These are phyloP conservation scores for Spinibarbus caldwelli DNA, from an alignment of 2,797 vertebrate genomes.

Conservation along the genomic window DNA sequence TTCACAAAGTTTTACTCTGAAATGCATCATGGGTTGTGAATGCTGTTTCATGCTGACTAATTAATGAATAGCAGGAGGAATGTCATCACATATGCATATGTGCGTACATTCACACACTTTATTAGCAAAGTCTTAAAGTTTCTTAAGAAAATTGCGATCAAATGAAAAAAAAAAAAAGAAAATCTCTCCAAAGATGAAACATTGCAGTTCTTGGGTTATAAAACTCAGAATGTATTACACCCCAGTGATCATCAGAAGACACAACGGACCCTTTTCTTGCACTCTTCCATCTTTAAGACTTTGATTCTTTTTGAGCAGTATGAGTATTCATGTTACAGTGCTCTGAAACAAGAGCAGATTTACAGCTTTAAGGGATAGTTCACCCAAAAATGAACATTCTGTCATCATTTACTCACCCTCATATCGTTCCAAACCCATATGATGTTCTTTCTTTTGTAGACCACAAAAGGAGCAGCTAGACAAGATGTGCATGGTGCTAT, in stretches of 20 bases:
- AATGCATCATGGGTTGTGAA: constrained; percentile 8
- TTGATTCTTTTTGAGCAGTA: constrained; percentile 66
- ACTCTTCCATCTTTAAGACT: constrained; percentile 63
- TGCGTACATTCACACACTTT: neutral
- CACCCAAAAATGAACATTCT: constrained; percentile 12
- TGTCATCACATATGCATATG: neutral
- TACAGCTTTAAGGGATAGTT: constrained; percentile 57
- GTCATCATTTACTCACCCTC: constrained; percentile 16
- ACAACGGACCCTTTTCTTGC: constrained; percentile 61
- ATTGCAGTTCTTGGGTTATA: constrained; percentile 1
- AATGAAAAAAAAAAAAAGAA: neutral
- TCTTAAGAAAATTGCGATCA: neutral
- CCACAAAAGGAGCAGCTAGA: neutral
- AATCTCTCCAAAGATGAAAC: neutral
- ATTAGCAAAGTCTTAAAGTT: neutral
- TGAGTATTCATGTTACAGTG: constrained; percentile 43
- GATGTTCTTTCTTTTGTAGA: neutral
- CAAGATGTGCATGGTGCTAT: neutral
- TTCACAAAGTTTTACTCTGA: neutral
- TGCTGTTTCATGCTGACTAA: constrained; percentile 9
- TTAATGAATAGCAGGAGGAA: neutral
- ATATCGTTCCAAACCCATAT: neutral
- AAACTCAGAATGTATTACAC: constrained; percentile 16
- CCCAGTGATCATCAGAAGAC: constrained; percentile 64
- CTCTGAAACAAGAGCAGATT: constrained; percentile 64